These are phyloP conservation scores for Alexandromys fortis DNA, from an alignment of 2,113 vertebrate species.

Conservation along the genomic window DNA sequence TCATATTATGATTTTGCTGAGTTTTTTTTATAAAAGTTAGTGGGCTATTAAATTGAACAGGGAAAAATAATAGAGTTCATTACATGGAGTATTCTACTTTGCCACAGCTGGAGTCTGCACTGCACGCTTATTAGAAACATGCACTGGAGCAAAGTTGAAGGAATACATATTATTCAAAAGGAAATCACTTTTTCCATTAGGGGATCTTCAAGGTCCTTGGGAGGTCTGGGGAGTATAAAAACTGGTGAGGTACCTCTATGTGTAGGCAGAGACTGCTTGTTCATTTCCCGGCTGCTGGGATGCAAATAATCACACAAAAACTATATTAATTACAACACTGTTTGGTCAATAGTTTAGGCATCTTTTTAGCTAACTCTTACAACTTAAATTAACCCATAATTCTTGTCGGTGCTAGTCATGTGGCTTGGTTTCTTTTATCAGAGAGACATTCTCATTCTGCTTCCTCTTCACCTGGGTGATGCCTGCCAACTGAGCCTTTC, in stretches of 20 bases:
- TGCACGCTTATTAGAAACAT: constrained; percentile 12
- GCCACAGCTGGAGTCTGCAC: constrained; percentile 32
- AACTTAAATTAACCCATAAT: too few species aligned
- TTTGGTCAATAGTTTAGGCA: too few species aligned
- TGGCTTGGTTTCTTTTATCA: too few species aligned
- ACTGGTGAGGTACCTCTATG: background rate
- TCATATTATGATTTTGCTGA: constrained; percentile 46
- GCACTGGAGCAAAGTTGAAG: constrained; percentile 27
- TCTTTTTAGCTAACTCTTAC: too few species aligned
- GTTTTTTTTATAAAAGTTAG: constrained; percentile 52
- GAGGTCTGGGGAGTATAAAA: background rate
- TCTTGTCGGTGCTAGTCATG: too few species aligned
- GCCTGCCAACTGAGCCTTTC: too few species aligned
- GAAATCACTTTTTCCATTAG: constrained; percentile 27
- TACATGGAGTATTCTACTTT: background rate
- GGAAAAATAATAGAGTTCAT: constrained; percentile 66
- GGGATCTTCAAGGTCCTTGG: background rate
- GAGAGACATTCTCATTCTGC: too few species aligned
- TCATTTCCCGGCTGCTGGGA: too few species aligned
- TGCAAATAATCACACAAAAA: too few species aligned
- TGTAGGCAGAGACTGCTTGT: too few species aligned
- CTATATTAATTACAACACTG: too few species aligned
- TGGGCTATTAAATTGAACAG: constrained; percentile 71
- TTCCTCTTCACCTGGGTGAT: too few species aligned
- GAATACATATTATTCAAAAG: constrained; percentile 13